Base-by-base conservation (phyloP, 2,888 invertebrate genomes). In the Dendrolimus houi region DNA sequence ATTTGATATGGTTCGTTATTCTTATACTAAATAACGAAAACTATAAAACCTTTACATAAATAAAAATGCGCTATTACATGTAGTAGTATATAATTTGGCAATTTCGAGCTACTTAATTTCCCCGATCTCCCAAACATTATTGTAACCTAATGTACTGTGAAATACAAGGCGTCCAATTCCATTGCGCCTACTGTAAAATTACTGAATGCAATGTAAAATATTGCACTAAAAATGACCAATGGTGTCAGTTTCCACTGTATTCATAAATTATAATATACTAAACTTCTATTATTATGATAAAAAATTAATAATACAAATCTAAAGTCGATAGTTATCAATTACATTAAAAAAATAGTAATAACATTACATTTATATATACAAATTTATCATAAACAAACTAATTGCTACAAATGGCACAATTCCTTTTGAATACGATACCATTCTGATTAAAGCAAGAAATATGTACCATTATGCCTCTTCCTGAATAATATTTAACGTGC, bases 371-470 rank as follows among this genome's bases (percentile, higher is more conserved):
- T 47, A 12, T 84, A 86, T 87, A 70, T 87, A 88, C 87, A 89
- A 77, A 70, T 79, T 81, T 80, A 72, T 81, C 74, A 79, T 77
- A 79, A 60, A 74, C 69, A 68, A 73, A 78, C 71, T 76, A 77
- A 61, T 62, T 60, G 63, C 69, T 79, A 77, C 63, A 64, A 74
- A 88, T 89, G 88, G 87, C 88, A 88, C 86, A 75, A 83, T 85
- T 84, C 79, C 82, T 81, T 81, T 75, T 79, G 76, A 84, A 85
- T 78, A 81, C 67, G 72, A 64, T 58, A 64, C 66, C 72, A 78
- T 77, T 74, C 70, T 59, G 59, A 70, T 75, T 74, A 75, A 75
- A 77, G 74, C 73, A 74, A 79, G 79, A 83, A 83, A 83, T 83
- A 84, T 80, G 83, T 84, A 83, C 82, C 85, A 77, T 75, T 66